phyloP scores from a whole-genome alignment of 1,140 invertebrate species.

The Euwallacea fornicatus region DNA sequence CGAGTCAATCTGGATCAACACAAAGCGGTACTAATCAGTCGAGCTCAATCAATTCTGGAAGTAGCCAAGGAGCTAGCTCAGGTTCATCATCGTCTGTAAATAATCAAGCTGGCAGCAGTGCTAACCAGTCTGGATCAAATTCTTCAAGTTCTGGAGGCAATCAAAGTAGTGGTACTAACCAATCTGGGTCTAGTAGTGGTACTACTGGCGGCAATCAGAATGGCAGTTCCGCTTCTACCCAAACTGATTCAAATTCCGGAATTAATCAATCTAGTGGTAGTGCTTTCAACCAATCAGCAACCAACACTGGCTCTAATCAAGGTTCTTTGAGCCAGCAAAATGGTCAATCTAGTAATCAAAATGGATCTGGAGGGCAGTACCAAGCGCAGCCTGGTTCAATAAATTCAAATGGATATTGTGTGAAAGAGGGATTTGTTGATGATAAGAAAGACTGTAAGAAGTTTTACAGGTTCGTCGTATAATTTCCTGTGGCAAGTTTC shows the following conservation, averaged over 20 bases:
- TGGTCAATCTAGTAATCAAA: conserved; percentile 11
- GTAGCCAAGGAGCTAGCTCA: conserved; percentile 16
- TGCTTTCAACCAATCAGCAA: conserved; percentile 4
- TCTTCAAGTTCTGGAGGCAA: not conserved
- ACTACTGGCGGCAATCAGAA: not conserved
- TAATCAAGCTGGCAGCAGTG: not conserved
- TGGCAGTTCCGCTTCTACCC: not conserved
- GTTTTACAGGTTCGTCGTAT: conserved; percentile 72
- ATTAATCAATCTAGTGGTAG: conserved; percentile 8
- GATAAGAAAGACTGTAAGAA: conserved; percentile 71
- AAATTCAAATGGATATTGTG: conserved; percentile 48
- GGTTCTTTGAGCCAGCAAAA: conserved; percentile 30
- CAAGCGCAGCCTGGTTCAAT: conserved; percentile 35
- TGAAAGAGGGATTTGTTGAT: conserved; percentile 67
- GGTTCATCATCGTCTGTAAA: not conserved
- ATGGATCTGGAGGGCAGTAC: not conserved
- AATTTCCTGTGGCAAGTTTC: not conserved
- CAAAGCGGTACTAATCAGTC: conserved; percentile 11
- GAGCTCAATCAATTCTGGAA: conserved; percentile 21
- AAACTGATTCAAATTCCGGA: conserved; percentile 4
- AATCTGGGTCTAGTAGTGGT: conserved; percentile 9
- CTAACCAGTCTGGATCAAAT: conserved; percentile 29
- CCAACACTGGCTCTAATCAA: conserved; percentile 9
- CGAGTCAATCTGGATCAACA: conserved; percentile 9
- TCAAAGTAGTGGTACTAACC: conserved; percentile 20